These are phyloP conservation scores for Patella pellucida DNA, from an alignment of 2,888 invertebrate species.

Conservation along the genomic window DNA sequence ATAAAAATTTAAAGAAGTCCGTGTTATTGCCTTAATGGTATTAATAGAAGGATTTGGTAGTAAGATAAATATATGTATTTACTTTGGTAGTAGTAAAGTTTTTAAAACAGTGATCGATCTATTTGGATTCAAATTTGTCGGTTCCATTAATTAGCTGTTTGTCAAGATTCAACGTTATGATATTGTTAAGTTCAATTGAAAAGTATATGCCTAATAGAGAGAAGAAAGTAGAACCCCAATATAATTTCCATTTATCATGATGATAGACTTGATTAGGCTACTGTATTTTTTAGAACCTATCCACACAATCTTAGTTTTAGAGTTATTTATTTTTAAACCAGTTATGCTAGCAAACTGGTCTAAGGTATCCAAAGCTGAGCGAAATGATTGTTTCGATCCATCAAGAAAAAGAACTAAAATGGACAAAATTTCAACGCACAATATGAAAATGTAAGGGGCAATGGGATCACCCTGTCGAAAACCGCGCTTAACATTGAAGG, in stretches of 20 bases:
- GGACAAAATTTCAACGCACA: background rate
- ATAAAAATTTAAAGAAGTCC: background rate
- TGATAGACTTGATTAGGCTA: background rate
- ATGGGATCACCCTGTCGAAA: background rate
- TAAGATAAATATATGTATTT: background rate
- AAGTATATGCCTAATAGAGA: background rate
- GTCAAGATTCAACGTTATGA: background rate
- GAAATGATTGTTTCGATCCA: background rate
- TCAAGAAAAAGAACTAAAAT: background rate
- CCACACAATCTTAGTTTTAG: slow-evolving; percentile 2
- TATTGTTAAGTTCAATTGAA: background rate
- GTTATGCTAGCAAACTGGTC: background rate
- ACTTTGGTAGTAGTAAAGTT: slow-evolving; percentile 1
- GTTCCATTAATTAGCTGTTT: slow-evolving; percentile 1
- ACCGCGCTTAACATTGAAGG: background rate
- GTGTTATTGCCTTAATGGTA: background rate
- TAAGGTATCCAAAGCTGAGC: background rate
- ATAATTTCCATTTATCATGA: slow-evolving; percentile 1
- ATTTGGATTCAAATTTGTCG: background rate
- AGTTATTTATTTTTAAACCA: background rate
- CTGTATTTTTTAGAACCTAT: background rate
- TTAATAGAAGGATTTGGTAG: background rate
- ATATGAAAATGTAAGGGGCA: background rate
- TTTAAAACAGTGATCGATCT: background rate
- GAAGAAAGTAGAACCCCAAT: background rate